Evolutionary conservation across 2,888 invertebrate species (phyloP).

Genomic region (Reticulitermes lucifugus): DNA sequence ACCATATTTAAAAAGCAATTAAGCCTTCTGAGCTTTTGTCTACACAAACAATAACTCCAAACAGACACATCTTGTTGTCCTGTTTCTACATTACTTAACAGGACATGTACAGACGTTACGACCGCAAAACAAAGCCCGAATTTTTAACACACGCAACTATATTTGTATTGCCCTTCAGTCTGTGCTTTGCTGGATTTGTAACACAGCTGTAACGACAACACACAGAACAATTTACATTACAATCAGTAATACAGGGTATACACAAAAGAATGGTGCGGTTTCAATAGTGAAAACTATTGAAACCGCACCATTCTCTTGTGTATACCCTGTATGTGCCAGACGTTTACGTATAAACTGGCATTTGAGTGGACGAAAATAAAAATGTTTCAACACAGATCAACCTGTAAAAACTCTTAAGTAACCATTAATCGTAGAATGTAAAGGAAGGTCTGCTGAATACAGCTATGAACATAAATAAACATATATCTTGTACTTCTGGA

Average conservation of each 20-base stretch:
- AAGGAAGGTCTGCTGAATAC: not conserved
- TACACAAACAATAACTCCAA: not conserved
- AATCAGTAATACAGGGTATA: not conserved
- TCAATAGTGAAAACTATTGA: too few relatives aligned
- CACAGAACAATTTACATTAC: not conserved
- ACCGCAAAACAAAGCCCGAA: not conserved
- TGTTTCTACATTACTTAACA: not conserved
- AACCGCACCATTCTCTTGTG: too few relatives aligned
- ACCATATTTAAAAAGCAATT: not conserved
- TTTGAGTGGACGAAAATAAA: not conserved
- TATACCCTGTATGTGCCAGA: too few relatives aligned
- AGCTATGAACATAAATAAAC: not conserved
- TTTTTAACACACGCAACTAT: not conserved
- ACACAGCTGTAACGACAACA: not conserved
- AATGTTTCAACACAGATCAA: not conserved
- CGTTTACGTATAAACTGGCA: too few relatives aligned
- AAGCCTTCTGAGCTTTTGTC: not conserved
- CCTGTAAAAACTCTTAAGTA: conserved; percentile 8
- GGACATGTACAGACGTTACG: not conserved
- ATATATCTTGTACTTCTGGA: not conserved
- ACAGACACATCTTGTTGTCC: not conserved
- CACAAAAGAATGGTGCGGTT: too few relatives aligned
- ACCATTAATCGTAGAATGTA: not conserved
- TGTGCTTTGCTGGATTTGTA: not conserved
- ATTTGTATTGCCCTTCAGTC: not conserved